A percentile compares a stretch with the other conserved stretches of the same genome.
Evolutionary conservation across 2,113 vertebrate genomes (phyloP).

Genomic region (Protobothrops flavoviridis): DNA sequence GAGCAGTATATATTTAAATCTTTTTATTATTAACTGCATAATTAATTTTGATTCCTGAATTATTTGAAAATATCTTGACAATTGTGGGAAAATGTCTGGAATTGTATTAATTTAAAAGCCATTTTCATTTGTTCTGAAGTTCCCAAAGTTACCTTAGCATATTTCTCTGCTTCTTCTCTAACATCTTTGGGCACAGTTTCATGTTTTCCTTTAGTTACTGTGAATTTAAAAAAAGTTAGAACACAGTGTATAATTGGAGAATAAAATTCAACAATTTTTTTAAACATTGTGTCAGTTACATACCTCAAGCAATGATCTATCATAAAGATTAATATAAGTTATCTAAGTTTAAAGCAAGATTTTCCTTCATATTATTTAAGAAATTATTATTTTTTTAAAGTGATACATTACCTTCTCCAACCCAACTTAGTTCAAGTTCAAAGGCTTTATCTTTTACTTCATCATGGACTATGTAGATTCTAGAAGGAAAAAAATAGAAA

Average conservation of each 20-base stretch:
- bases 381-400: background rate
- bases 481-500: constrained; percentile 60
- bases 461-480: constrained; percentile 98
- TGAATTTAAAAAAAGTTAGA: constrained; percentile 31
- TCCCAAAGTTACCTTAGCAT: constrained; percentile 85
- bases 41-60: background rate
- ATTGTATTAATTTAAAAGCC: background rate
- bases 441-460: constrained; percentile 99
- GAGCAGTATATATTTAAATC: background rate
- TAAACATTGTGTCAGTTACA: background rate
- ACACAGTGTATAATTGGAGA: background rate
- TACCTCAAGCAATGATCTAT: too few relatives aligned
- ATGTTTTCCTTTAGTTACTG: constrained; percentile 95
- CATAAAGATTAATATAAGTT: background rate
- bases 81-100: background rate
- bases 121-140: background rate
- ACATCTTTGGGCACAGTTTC: constrained; percentile 94
- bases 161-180: constrained; percentile 96
- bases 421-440: constrained; percentile 98
- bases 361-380: background rate
- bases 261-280: background rate
- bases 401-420: constrained; percentile 87
- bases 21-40: background rate
- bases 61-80: background rate
- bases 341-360: background rate